These are phyloP conservation scores for Lepus europaeus DNA, from an alignment of 2,113 vertebrate genomes.

Conservation along the genomic window DNA sequence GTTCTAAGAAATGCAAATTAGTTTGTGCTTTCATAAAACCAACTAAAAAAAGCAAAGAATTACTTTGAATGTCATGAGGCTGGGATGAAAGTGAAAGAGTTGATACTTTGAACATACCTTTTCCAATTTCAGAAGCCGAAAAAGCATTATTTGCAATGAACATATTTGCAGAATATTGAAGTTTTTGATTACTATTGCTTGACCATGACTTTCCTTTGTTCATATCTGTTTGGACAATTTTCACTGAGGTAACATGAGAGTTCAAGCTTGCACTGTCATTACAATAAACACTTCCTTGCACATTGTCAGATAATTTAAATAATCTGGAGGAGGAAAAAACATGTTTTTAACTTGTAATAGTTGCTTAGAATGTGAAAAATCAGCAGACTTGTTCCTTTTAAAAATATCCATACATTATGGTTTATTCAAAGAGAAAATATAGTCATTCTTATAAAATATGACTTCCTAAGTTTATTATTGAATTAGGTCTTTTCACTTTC, in stretches of 20 bases:
- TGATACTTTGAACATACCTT: constrained; percentile 87
- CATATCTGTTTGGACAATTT: constrained; percentile 84
- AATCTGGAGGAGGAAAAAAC: constrained; percentile 88
- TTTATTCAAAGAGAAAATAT: constrained; percentile 52
- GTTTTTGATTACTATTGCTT: constrained; percentile 78
- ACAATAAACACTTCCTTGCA: constrained; percentile 77
- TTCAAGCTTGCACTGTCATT: constrained; percentile 63
- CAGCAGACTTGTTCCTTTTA: constrained; percentile 45
- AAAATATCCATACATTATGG: constrained; percentile 34
- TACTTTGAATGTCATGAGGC: constrained; percentile 91
- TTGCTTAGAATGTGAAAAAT: constrained; percentile 32
- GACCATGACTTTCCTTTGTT: constrained; percentile 84
- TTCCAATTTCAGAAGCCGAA: constrained; percentile 84
- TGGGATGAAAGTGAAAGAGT: constrained; percentile 88
- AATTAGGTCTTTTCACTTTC: constrained; percentile 58
- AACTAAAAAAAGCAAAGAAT: constrained; percentile 76
- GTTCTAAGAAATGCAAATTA: constrained; percentile 49
- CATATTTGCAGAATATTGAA: constrained; percentile 83
- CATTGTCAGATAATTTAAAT: constrained; percentile 88
- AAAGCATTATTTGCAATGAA: constrained; percentile 80
- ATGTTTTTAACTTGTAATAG: constrained; percentile 12
- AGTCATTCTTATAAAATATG: constrained; percentile 38
- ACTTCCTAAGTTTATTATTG: neutral
- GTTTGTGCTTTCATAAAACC: constrained; percentile 73
- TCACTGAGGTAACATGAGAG: constrained; percentile 49